Conservation (phyloP, 2,113 vertebrate species). For the Notarius quadriscutis region DNA sequence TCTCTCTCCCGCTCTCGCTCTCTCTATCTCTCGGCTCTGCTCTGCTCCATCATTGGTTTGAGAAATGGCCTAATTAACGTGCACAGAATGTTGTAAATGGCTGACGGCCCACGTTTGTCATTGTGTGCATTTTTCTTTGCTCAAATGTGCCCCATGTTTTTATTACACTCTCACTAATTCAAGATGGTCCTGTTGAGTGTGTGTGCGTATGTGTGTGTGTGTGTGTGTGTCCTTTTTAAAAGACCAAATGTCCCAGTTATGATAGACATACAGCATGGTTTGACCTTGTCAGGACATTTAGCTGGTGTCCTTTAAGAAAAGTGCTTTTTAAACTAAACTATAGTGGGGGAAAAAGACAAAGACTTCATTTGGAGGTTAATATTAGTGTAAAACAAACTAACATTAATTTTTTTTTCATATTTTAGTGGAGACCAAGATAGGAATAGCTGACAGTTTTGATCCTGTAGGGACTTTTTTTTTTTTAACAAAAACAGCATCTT, state of each 20-base stretch:
- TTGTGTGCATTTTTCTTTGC: slow-evolving; percentile 10
- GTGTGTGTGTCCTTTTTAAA: background rate
- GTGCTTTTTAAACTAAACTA: background rate
- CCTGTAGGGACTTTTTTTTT: background rate
- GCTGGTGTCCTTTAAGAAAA: slow-evolving; percentile 8
- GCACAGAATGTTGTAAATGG: slow-evolving; percentile 35
- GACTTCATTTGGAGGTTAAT: background rate
- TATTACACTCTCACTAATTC: slow-evolving; percentile 14
- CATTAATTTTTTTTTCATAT: no score
- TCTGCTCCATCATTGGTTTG: slow-evolving; percentile 59
- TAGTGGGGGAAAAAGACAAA: background rate
- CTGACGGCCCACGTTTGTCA: slow-evolving; percentile 4
- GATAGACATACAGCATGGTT: background rate
- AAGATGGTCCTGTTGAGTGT: background rate
- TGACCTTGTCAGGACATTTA: slow-evolving; percentile 4
- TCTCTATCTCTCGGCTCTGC: background rate
- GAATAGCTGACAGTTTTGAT: background rate
- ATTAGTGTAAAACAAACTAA: background rate
- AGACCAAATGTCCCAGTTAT: slow-evolving; percentile 29
- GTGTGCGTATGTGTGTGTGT: background rate
- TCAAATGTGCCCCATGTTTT: slow-evolving; percentile 13
- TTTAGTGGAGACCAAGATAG: background rate
- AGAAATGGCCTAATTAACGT: slow-evolving; percentile 60
- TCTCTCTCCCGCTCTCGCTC: background rate
- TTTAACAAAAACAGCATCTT: background rate